Conservation (phyloP, 1,140 invertebrate species). For the Dufourea novaeangliae region DNA sequence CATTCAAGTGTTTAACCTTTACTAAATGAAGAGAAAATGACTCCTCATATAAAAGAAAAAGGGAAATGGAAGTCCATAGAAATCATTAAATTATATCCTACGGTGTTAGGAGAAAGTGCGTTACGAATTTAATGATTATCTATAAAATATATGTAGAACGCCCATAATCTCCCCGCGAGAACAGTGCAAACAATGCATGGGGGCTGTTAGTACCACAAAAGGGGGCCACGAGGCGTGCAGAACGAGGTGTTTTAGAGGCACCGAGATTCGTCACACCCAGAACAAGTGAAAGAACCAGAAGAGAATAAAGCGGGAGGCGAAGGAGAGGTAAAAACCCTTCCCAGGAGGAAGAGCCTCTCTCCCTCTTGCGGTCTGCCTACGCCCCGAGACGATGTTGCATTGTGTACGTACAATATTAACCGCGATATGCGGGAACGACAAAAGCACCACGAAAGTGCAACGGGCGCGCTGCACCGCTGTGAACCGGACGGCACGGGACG, state of each 20-base stretch:
- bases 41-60: too few relatives aligned
- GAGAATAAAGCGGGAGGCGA: constrained; percentile 23
- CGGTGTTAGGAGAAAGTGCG: too few relatives aligned
- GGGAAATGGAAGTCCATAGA: too few relatives aligned
- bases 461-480: constrained; percentile 21
- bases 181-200: neutral
- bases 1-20: too few relatives aligned
- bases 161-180: too few relatives aligned
- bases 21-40: too few relatives aligned
- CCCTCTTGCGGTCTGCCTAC: constrained; percentile 53
- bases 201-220: too few relatives aligned
- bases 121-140: too few relatives aligned
- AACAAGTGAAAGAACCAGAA: constrained; percentile 28
- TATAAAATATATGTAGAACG: neutral
- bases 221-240: neutral
- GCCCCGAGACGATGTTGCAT: constrained; percentile 48
- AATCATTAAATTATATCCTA: too few relatives aligned
- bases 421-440: constrained; percentile 53
- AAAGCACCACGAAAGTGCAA: constrained; percentile 49
- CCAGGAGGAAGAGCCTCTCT: constrained; percentile 18
- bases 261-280: constrained; percentile 38
- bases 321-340: constrained; percentile 21
- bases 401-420: constrained; percentile 61
- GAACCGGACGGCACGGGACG: constrained; percentile 38
- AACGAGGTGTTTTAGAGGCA: neutral